Evolutionary conservation across 2,797 vertebrate genomes (phyloP).

Genomic region (Chelidonichthys spinosus): DNA sequence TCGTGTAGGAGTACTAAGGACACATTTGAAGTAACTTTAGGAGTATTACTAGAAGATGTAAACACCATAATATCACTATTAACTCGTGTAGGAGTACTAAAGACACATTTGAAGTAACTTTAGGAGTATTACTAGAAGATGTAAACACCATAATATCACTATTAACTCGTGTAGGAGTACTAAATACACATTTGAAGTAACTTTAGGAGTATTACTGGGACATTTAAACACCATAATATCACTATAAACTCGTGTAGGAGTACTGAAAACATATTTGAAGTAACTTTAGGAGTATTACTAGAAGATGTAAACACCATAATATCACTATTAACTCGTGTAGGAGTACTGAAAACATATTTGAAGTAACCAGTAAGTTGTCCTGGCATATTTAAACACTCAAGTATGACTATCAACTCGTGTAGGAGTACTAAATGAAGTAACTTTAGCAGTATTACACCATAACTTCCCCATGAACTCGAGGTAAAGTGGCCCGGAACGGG

Average conservation of each 20-base stretch:
- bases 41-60: too few species aligned
- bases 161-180: neutral
- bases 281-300: neutral
- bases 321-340: too few species aligned
- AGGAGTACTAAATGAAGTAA: too few species aligned
- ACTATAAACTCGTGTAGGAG: neutral
- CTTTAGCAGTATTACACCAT: neutral
- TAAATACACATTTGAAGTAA: neutral
- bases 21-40: too few species aligned
- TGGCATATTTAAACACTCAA: too few species aligned
- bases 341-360: too few species aligned
- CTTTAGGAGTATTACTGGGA: too few species aligned
- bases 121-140: neutral
- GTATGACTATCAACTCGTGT: too few species aligned
- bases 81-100: neutral
- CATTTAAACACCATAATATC: neutral
- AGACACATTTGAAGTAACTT: neutral
- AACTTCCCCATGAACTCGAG: neutral
- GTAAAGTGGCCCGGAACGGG: too few species aligned
- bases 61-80: neutral
- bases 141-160: neutral
- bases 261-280: neutral
- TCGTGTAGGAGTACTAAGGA: too few species aligned
- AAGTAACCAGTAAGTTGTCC: too few species aligned
- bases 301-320: too few species aligned